Percentiles rank a stretch among this genome's conserved stretches.
Conservation (phyloP, 2,113 vertebrate species). For the Bos taurus region ARS-UCD2.0 NC_037336.1:23919001-23919500, state of each 20-base stretch:
- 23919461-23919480: background rate
- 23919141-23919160: background rate
- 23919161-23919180: background rate
- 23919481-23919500: background rate
- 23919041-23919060: background rate
- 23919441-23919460: background rate
- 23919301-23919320: background rate
- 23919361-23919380: background rate
- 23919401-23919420: background rate
- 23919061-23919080: background rate
- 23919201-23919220: background rate
- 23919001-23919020: background rate
- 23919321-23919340: background rate
- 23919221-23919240: background rate
- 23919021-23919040: background rate
- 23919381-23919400: background rate
- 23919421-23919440: background rate
- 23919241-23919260: background rate
- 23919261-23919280: background rate
- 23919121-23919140: background rate
- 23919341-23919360: background rate
- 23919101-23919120: background rate
- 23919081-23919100: background rate
- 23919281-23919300: background rate
- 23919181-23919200: background rate